Conservation (phyloP, 2,888 invertebrate species). For the Busseola fusca region DNA sequence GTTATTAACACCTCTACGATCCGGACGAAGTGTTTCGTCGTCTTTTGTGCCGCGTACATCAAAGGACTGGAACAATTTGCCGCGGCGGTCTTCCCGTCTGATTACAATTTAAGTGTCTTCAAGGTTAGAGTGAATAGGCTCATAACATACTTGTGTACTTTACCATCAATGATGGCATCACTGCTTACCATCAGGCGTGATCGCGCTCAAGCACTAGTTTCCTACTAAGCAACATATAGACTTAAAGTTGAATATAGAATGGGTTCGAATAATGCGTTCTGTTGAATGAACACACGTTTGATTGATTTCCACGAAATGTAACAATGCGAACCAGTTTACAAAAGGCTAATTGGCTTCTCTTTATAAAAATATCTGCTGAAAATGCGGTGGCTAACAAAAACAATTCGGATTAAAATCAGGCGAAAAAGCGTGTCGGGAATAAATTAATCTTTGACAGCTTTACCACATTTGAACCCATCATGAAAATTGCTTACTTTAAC, state of each 20-base stretch:
- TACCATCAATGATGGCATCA: too few species aligned
- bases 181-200: too few species aligned
- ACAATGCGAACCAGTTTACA: not conserved
- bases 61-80: too few species aligned
- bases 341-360: not conserved
- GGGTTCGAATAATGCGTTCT: not conserved
- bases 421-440: conserved; percentile 6
- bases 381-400: conserved; percentile 8
- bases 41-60: too few species aligned
- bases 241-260: not conserved
- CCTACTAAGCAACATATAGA: not conserved
- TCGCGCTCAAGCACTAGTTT: too few species aligned
- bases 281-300: not conserved
- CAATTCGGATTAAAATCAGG: conserved; percentile 17
- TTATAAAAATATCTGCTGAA: not conserved
- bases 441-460: conserved; percentile 26
- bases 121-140: too few species aligned
- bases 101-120: too few species aligned
- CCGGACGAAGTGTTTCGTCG: too few species aligned
- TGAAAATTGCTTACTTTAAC: conserved; percentile 11
- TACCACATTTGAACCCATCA: conserved; percentile 8
- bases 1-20: too few species aligned
- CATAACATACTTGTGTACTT: too few species aligned
- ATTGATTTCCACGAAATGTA: not conserved
- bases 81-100: too few species aligned